Evolutionary conservation across 2,797 vertebrate species (phyloP), one percentile per base, ranked within the genome.

Genomic region (Dendrocincla tyrannina): DNA sequence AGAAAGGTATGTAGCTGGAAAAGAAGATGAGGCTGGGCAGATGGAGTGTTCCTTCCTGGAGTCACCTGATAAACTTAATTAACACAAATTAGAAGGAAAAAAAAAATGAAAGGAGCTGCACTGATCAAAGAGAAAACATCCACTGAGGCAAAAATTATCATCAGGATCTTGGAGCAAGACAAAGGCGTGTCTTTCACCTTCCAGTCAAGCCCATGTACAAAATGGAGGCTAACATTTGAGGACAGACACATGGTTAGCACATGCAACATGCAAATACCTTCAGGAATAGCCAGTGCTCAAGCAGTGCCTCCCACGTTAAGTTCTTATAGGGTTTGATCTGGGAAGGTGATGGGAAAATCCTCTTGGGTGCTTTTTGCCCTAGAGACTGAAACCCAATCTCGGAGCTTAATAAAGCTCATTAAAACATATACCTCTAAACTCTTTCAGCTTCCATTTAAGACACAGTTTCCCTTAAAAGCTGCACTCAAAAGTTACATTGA

Each of bases 391-490:
- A 69, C 10, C 24, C 42, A 80, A 63, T 58, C 67, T 79, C 74
- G 70, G 89, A 95, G 46, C 23, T 69, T 70, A 88, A 64, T 79
- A 81, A 59, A 87, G 62, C n/a, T 88, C 42, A 42, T 90, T 89
- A 78, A 69, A 93, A 77, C 44, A 74, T 41, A 74, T 7, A 89
- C 24, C 27, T 88, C 62, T 79, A 78, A 95, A 85, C 30, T 49
- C 22, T 86, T 85, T 64, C 82, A 85, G 56, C 76, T 95, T 95
- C 69, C 50, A 22, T 95, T 86, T 83, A 91, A 96, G 94, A 94
- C 46, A 90, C 0, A 0, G 7, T 80, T 90, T 76, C 60, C 85
- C 56, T 79, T 74, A 87, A 90, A 92, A 96, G 86, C 76, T 93
- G 92, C 67, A 50, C 62, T 86, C 85, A 60, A 91, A 95, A 96